Base-by-base conservation (phyloP, 2,888 invertebrate genomes). In the Agrotis segetum region DNA sequence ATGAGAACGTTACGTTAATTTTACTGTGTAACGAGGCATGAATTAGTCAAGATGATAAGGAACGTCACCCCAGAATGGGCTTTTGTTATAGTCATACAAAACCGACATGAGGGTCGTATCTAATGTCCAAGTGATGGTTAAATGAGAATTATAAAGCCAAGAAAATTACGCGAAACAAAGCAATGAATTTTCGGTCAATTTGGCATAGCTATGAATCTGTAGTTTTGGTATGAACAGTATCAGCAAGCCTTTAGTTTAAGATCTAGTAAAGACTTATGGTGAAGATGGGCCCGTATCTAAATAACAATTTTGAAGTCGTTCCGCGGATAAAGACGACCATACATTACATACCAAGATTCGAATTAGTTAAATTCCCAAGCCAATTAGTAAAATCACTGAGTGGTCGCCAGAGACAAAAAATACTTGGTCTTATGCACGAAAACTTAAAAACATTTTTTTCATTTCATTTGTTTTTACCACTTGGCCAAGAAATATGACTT, bases 1-100 rank as follows among this genome's bases (percentile, higher is more conserved):
- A 75, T 69, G 74, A 71, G 53, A 67, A 59, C 63, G 67, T 71
- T 58, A 73, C 66, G 71, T 72, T 84, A 79, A 85, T 84, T 81
- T 82, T 62, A 74, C 67, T 70, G 81, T 74, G 79, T 89, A 91
- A 91, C 90, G 90, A 91, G 86, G 86, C 90, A 79, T 89, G 88
- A 87, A 88, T 73, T 68, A 80, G 71, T 69, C 74, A 81, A 84
- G 88, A 90, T 85, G 77, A 86, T 83, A 63, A 71, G 76, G 82
- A 85, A 82, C 77, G 85, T 85, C 79, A 82, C 60, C 75, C 82
- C 62, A 77, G 82, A 83, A 83, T 73, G 67, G 74, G 71, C 82
- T 87, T 89, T 89, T 88, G 87, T 86, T 82, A 86, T 67, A 84
- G 85, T 85, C 82, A 82, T 81, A 82, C 63, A 69, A 61, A 77